Conservation (phyloP, 2,113 vertebrate genomes). For the Sebastes schlegelii region DNA sequence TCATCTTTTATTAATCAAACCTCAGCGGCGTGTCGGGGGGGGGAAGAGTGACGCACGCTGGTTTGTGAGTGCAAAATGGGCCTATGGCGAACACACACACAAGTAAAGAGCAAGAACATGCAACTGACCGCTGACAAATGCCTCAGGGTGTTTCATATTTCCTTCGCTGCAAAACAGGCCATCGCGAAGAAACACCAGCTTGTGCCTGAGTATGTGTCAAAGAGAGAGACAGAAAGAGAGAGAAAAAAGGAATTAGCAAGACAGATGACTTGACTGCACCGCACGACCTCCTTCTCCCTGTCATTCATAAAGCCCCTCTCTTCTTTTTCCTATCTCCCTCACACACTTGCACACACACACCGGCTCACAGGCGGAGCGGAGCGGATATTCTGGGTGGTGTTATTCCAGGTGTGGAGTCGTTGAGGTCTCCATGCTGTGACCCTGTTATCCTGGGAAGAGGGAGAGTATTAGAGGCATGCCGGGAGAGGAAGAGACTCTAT, state of each 20-base stretch:
- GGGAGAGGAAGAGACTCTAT: constrained; percentile 80
- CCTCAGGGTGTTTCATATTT: constrained; percentile 82
- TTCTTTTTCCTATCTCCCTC: constrained; percentile 7
- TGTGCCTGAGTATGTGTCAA: constrained; percentile 71
- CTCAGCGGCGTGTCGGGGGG: constrained; percentile 69
- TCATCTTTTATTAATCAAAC: constrained; percentile 82
- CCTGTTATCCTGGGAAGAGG: constrained; percentile 83
- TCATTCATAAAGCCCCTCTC: constrained; percentile 73
- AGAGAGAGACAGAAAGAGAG: constrained; percentile 42
- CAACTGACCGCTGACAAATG: constrained; percentile 72
- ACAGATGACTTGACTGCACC: constrained; percentile 62
- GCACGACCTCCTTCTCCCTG: constrained; percentile 57
- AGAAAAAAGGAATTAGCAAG: constrained; percentile 56
- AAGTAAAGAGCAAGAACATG: constrained; percentile 34
- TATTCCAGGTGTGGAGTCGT: constrained; percentile 84
- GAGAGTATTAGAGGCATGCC: constrained; percentile 78
- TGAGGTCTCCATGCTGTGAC: constrained; percentile 83
- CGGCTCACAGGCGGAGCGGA: constrained; percentile 58
- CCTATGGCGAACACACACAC: neutral
- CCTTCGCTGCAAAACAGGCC: constrained; percentile 58
- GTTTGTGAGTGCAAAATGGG: constrained; percentile 50
- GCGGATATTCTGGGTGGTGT: constrained; percentile 83
- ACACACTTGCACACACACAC: constrained; percentile 38
- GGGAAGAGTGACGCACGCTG: constrained; percentile 46
- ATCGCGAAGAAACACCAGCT: constrained; percentile 33